phyloP scores from a whole-genome alignment of 2,113 vertebrate species.

The Asarcornis scutulata region DNA sequence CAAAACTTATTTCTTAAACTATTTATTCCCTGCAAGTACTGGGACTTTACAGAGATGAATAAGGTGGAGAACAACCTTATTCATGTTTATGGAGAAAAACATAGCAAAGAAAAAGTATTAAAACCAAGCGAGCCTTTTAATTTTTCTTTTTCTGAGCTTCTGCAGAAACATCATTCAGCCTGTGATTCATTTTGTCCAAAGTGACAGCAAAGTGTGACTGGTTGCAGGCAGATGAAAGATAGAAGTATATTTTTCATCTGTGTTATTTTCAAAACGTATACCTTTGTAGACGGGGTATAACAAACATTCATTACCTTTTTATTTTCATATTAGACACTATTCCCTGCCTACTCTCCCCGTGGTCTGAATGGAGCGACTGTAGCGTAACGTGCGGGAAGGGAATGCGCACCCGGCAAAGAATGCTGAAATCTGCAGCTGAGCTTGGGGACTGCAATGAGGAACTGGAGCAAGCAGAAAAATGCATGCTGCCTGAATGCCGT shows the following conservation, averaged over 20 bases:
- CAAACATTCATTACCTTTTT: neutral
- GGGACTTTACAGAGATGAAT: neutral
- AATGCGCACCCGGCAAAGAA: conserved; percentile 86
- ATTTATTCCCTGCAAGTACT: neutral
- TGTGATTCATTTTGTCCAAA: neutral
- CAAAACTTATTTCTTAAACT: neutral
- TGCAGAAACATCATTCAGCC: neutral
- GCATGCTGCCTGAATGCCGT: conserved; percentile 98
- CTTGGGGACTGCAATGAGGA: conserved; percentile 96
- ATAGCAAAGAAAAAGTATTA: neutral
- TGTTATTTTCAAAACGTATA: neutral
- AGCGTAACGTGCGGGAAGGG: conserved; percentile 97
- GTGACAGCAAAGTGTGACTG: neutral
- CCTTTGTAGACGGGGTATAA: neutral
- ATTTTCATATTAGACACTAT: conserved; percentile 87
- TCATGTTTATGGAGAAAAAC: neutral
- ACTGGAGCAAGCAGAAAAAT: conserved; percentile 96
- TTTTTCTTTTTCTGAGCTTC: neutral
- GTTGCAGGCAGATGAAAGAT: neutral
- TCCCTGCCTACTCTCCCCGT: conserved; percentile 92
- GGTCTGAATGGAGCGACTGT: conserved; percentile 99
- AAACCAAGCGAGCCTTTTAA: neutral
- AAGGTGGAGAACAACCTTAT: neutral
- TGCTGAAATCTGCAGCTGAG: conserved; percentile 94
- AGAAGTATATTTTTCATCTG: neutral